These are phyloP conservation scores for Radopholus similis DNA, from an alignment of 1,140 invertebrate species.

Conservation along the genomic window DNA sequence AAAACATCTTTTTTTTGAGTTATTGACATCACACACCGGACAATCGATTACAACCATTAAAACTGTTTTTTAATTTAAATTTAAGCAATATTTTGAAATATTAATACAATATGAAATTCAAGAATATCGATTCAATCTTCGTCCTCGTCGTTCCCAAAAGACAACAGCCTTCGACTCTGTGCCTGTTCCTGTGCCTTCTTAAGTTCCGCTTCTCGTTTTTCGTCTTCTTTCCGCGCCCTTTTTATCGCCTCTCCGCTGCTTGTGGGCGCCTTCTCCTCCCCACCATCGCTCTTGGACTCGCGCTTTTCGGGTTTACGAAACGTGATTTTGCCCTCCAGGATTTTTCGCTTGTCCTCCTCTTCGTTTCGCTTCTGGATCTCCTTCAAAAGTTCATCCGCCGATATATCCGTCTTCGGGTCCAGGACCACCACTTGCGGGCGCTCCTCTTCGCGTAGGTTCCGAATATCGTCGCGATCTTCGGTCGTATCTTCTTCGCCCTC, in stretches of 20 bases:
- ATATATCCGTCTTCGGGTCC: slow-evolving; percentile 35
- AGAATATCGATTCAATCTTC: slow-evolving; percentile 24
- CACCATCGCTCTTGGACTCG: not conserved
- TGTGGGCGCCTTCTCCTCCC: slow-evolving; percentile 10
- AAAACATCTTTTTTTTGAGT: too few species aligned
- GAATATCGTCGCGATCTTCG: slow-evolving; percentile 37
- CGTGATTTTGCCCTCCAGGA: slow-evolving; percentile 46
- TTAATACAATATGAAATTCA: too few species aligned
- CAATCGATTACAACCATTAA: too few species aligned
- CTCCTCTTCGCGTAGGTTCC: slow-evolving; percentile 46
- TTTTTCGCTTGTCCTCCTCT: slow-evolving; percentile 49
- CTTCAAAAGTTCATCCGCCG: slow-evolving; percentile 40
- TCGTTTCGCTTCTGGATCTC: slow-evolving; percentile 41
- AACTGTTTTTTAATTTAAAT: too few species aligned
- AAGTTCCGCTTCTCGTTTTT: slow-evolving; percentile 10
- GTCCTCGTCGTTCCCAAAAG: slow-evolving; percentile 53
- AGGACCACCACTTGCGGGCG: slow-evolving; percentile 50
- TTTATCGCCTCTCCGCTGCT: too few species aligned
- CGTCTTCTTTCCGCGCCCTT: not conserved
- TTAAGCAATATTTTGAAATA: too few species aligned
- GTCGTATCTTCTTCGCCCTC: slow-evolving; percentile 30
- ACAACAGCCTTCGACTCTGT: slow-evolving; percentile 32
- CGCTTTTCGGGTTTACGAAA: slow-evolving; percentile 51
- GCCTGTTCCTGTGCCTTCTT: not conserved
- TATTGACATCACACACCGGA: too few species aligned